These are phyloP conservation scores for Phalacrocorax aristotelis DNA, from an alignment of 2,113 vertebrate species.

Conservation along the genomic window DNA sequence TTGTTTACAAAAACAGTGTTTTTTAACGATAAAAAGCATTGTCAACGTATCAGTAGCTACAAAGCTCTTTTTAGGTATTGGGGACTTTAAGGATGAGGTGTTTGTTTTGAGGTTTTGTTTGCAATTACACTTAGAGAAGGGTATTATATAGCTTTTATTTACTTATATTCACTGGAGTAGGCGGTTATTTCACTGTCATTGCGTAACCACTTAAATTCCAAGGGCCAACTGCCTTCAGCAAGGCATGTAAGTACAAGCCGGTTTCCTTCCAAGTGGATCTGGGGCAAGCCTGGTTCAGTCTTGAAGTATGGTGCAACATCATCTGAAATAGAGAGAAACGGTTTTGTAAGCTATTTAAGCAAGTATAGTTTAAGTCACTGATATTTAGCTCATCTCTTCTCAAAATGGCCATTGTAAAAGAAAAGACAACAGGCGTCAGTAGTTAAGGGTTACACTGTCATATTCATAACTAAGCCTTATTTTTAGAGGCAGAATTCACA, in stretches of 20 bases:
- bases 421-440: background rate
- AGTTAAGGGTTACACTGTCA: background rate
- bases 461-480: background rate
- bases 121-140: background rate
- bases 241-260: slow-evolving; percentile 92
- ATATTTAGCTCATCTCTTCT: background rate
- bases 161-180: slow-evolving; percentile 91
- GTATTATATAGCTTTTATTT: slow-evolving; percentile 36
- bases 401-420: background rate
- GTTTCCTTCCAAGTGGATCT: slow-evolving; percentile 89
- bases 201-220: slow-evolving; percentile 91
- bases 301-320: slow-evolving; percentile 83
- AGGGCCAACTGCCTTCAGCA: slow-evolving; percentile 94
- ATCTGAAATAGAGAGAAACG: slow-evolving; percentile 69
- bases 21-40: background rate
- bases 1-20: background rate
- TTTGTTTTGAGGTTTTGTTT: background rate
- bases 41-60: background rate
- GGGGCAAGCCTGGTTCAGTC: slow-evolving; percentile 78
- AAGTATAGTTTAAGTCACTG: background rate
- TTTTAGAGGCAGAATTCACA: background rate
- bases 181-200: slow-evolving; percentile 83
- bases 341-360: background rate
- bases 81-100: background rate
- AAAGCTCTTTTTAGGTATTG: background rate